Conservation (phyloP, 23 tunicate species). For the Trididemnum clinides region DNA sequence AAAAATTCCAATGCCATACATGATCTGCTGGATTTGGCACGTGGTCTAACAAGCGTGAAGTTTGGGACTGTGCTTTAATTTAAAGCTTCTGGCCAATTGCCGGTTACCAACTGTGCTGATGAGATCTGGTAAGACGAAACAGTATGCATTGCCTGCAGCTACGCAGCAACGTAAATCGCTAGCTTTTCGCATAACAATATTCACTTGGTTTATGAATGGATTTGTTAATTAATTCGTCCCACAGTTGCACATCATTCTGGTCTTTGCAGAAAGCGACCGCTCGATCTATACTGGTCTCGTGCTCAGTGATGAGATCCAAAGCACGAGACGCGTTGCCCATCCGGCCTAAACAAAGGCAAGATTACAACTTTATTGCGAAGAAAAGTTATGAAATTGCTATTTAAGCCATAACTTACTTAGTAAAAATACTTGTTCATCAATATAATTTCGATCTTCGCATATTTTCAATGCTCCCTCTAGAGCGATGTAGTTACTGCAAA, state of each 20-base stretch:
- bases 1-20: too few species aligned
- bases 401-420: constrained; percentile 59
- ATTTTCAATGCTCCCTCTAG: constrained; percentile 77
- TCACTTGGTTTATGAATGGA: constrained; percentile 87
- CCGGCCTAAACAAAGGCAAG: constrained; percentile 52
- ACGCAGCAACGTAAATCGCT: too few species aligned
- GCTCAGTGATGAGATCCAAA: constrained; percentile 59
- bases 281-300: constrained; percentile 47
- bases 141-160: too few species aligned
- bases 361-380: not conserved
- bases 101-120: too few species aligned
- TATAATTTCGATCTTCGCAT: constrained; percentile 74
- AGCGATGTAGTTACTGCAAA: constrained; percentile 64
- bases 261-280: constrained; percentile 93
- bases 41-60: too few species aligned
- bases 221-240: constrained; percentile 85
- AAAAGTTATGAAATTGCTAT: not conserved
- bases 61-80: too few species aligned
- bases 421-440: constrained; percentile 86
- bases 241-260: constrained; percentile 76
- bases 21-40: too few species aligned
- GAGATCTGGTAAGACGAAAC: too few species aligned
- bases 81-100: too few species aligned
- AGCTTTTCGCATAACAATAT: too few species aligned
- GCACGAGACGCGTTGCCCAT: constrained; percentile 98